phyloP scores from a whole-genome alignment of 2,797 vertebrate genomes.

The Lepus townsendii region DNA sequence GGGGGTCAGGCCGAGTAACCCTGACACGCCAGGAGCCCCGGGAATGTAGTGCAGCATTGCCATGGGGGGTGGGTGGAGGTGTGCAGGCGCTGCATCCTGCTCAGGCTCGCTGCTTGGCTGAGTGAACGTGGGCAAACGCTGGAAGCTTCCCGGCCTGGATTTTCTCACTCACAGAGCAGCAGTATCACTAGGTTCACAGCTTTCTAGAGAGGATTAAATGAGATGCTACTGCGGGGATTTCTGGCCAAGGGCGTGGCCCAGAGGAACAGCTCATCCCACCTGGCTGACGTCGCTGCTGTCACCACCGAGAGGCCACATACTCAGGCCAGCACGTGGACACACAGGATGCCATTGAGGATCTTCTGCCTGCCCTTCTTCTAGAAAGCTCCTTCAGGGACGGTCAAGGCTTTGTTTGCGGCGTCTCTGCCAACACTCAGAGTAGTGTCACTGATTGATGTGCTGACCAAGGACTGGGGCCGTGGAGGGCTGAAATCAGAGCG shows the following conservation, averaged over 20 bases:
- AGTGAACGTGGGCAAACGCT: background rate
- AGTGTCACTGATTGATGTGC: background rate
- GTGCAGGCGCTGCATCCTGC: background rate
- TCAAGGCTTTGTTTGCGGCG: background rate
- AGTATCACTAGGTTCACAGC: background rate
- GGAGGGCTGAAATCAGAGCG: background rate
- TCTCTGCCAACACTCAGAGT: conserved; percentile 19
- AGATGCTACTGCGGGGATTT: background rate
- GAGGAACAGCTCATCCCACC: background rate
- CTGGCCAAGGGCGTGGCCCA: background rate
- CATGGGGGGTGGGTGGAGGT: background rate
- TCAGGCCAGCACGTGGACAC: background rate
- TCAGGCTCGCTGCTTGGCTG: background rate
- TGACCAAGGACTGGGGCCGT: background rate
- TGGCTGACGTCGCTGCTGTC: background rate
- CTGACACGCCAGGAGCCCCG: background rate
- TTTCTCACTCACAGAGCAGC: background rate
- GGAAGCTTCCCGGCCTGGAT: background rate
- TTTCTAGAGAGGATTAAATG: background rate
- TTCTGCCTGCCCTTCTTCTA: background rate
- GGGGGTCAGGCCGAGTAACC: background rate
- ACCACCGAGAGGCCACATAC: background rate
- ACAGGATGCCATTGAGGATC: background rate
- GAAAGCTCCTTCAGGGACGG: background rate
- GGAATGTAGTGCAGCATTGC: fast-evolving